Evolutionary conservation across 37 sponge, comb jelly and placozoan genomes (phyloP).

Genomic region (Eunapius fragilis): DNA sequence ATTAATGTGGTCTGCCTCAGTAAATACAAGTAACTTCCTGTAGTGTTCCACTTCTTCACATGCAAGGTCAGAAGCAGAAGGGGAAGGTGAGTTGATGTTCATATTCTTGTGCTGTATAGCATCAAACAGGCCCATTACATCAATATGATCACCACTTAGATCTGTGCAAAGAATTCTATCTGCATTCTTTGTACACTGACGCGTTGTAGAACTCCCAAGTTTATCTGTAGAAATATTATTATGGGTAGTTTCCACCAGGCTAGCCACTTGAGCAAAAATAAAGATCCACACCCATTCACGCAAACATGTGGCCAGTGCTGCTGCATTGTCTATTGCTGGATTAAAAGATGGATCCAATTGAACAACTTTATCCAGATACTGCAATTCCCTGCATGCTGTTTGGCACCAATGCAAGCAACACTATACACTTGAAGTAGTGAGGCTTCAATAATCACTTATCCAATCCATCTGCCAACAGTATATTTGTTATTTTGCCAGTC

Average conservation of each 20-base stretch:
- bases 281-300: neutral
- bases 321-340: neutral
- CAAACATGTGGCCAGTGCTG: neutral
- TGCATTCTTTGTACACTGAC: neutral
- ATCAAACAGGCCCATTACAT: neutral
- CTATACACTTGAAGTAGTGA: neutral
- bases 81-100: neutral
- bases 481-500: neutral
- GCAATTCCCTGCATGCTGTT: neutral
- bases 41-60: neutral
- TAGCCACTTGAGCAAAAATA: neutral
- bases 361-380: neutral
- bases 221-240: neutral
- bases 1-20: neutral
- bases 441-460: neutral
- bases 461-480: neutral
- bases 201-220: neutral
- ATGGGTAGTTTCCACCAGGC: neutral
- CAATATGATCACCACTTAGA: neutral
- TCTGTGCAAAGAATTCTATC: neutral
- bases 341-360: neutral
- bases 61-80: neutral
- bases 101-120: neutral
- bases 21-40: neutral
- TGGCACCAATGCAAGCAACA: neutral